Percentiles rank a stretch among this genome's conserved stretches.
Conservation (phyloP, 2,797 vertebrate genomes). For the Vireo griseus region DNA sequence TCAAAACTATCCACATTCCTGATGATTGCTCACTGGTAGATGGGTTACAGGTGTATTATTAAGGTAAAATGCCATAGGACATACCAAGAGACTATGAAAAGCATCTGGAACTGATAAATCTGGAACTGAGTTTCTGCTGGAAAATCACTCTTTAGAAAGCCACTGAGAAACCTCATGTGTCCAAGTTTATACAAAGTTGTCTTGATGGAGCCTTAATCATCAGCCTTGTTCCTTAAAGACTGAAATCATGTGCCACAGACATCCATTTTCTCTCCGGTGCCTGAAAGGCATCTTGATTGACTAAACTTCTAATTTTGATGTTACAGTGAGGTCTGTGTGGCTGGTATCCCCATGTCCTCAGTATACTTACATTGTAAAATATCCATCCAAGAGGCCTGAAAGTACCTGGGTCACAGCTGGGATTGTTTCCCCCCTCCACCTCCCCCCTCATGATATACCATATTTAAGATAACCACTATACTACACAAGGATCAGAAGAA, state of each 20-base stretch:
- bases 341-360: background rate
- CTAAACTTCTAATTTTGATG: background rate
- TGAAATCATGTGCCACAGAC: background rate
- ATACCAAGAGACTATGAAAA: background rate
- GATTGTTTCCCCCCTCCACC: background rate
- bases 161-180: background rate
- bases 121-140: background rate
- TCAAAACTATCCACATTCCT: background rate
- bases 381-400: background rate
- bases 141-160: background rate
- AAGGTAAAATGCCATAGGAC: background rate
- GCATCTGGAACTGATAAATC: background rate
- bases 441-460: fast-evolving
- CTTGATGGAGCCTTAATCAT: background rate
- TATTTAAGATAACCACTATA: background rate
- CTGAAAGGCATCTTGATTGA: background rate
- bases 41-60: background rate
- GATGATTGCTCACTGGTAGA: background rate
- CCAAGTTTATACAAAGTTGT: background rate
- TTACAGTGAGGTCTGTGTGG: background rate
- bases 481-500: background rate
- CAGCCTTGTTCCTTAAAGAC: background rate
- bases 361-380: background rate
- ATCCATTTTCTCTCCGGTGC: background rate
- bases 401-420: background rate